These are phyloP conservation scores for Nesospiza acunhae DNA, from an alignment of 2,113 vertebrate genomes.

Conservation along the genomic window DNA sequence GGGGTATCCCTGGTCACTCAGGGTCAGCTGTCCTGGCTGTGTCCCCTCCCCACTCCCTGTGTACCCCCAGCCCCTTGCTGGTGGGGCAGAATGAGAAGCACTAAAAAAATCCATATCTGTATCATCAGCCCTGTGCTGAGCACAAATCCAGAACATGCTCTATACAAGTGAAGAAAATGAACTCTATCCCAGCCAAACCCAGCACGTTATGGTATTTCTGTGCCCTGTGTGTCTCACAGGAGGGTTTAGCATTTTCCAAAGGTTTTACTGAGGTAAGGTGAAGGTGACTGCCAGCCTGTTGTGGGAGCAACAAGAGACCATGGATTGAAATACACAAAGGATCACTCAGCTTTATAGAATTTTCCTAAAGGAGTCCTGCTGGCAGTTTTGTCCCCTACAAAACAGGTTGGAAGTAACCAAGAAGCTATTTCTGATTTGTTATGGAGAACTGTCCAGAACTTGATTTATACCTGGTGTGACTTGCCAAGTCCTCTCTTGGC, in stretches of 20 bases:
- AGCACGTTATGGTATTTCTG: not conserved
- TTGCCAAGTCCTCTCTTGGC: not conserved
- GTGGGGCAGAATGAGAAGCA: fast-evolving
- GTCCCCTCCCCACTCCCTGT: not conserved
- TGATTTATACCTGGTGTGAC: not conserved
- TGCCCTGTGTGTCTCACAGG: not conserved
- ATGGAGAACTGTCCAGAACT: not conserved
- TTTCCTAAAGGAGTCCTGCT: not conserved
- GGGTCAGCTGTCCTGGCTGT: not conserved
- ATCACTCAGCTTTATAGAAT: not conserved
- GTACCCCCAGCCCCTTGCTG: not conserved
- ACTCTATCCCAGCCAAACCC: not conserved
- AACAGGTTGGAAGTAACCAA: not conserved
- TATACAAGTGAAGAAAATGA: not conserved
- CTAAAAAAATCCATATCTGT: not conserved
- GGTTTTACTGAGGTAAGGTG: not conserved
- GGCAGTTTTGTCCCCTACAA: not conserved
- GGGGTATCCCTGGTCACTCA: not conserved
- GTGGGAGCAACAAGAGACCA: not conserved
- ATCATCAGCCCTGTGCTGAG: not conserved
- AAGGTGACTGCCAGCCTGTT: not conserved
- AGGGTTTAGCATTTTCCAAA: not conserved
- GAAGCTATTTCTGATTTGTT: not conserved
- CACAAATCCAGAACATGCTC: not conserved
- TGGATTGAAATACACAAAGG: not conserved